phyloP scores from a whole-genome alignment of 1,140 invertebrate species.

The Heliconius melpomene region DNA sequence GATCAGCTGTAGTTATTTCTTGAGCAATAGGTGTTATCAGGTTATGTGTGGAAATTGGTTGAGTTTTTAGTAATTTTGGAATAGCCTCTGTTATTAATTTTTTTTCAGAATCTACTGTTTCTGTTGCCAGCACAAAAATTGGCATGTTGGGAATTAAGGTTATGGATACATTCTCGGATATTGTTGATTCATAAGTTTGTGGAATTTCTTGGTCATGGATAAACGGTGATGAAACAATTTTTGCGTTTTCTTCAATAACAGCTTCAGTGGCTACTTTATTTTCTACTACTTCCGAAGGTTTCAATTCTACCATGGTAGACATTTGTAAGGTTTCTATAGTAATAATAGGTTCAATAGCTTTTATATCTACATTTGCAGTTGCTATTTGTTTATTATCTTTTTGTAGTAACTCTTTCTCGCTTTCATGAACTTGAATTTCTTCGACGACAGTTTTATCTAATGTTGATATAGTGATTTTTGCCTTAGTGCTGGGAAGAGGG shows the following conservation, averaged over 20 bases:
- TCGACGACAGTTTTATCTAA: constrained; percentile 76
- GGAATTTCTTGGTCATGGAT: constrained; percentile 64
- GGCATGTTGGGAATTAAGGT: constrained; percentile 60
- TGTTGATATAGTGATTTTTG: constrained; percentile 67
- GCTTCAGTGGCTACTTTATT: constrained; percentile 56
- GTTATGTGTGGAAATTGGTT: constrained; percentile 51
- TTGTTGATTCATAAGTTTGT: constrained; percentile 46
- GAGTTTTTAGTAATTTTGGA: constrained; percentile 49
- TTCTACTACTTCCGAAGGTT: constrained; percentile 39
- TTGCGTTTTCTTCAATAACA: constrained; percentile 58
- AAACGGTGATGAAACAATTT: constrained; percentile 56
- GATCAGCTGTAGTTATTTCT: constrained; percentile 63
- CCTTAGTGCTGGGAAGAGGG: constrained; percentile 38
- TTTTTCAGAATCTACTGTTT: constrained; percentile 59
- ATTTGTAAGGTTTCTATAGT: constrained; percentile 58
- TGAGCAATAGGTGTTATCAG: constrained; percentile 59
- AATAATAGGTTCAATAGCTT: constrained; percentile 57
- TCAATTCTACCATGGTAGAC: constrained; percentile 49
- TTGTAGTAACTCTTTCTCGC: constrained; percentile 54
- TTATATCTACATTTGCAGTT: constrained; percentile 58
- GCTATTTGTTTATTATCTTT: constrained; percentile 51
- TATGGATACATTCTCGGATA: constrained; percentile 50
- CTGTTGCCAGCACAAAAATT: constrained; percentile 57
- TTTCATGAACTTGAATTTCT: constrained; percentile 69
- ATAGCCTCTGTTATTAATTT: constrained; percentile 48